Conservation (phyloP, 2,113 vertebrate species). For the Syrrhaptes paradoxus region DNA sequence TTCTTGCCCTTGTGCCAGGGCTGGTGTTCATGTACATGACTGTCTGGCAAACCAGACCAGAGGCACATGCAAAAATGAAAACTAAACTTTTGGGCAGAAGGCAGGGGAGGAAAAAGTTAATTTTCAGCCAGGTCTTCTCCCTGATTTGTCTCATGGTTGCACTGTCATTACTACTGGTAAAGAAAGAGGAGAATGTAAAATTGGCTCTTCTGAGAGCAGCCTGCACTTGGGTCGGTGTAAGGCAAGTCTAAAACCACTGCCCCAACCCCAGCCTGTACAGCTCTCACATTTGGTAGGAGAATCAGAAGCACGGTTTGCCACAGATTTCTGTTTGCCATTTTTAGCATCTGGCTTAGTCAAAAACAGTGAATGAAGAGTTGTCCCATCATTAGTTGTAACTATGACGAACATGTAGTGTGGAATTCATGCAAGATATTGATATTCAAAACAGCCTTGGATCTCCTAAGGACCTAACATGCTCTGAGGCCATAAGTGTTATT, state of each 20-base stretch:
- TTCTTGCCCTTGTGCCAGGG: neutral
- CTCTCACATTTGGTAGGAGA: neutral
- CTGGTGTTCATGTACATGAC: neutral
- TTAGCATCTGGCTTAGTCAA: neutral
- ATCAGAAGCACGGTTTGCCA: neutral
- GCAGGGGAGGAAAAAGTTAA: neutral
- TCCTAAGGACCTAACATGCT: neutral
- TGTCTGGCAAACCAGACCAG: neutral
- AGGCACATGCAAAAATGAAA: accelerated
- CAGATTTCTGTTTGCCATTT: neutral
- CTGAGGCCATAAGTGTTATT: neutral
- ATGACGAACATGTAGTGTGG: neutral
- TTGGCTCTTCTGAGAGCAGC: neutral
- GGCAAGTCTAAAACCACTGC: neutral
- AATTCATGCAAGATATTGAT: neutral
- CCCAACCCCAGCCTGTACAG: neutral
- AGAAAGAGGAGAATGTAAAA: neutral
- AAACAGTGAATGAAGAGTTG: neutral
- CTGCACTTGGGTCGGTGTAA: neutral
- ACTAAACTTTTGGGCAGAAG: neutral
- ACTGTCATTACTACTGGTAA: neutral
- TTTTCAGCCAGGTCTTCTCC: neutral
- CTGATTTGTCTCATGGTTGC: neutral
- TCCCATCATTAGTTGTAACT: neutral
- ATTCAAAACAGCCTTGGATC: neutral